Conservation (phyloP, 2,888 invertebrate species). For the Drosophila parthenogenetica region DNA sequence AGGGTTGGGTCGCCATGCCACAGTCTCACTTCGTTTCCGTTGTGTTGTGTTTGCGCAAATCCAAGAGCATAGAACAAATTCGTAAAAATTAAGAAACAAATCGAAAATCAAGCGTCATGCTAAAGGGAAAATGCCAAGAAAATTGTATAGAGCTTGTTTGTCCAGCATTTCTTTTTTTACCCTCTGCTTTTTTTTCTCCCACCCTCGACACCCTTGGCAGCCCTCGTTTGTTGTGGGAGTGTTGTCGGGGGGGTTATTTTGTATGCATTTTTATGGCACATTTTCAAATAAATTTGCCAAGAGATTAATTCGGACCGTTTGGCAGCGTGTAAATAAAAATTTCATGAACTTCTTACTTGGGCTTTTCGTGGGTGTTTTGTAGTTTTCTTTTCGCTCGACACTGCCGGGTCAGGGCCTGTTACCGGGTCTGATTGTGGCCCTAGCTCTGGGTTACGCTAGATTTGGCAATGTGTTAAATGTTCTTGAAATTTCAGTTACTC, state of each 20-base stretch:
- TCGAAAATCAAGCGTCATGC: slow-evolving; percentile 76
- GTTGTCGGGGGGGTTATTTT: slow-evolving; percentile 44
- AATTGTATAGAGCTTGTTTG: slow-evolving; percentile 75
- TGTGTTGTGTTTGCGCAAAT: slow-evolving; percentile 51
- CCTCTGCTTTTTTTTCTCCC: slow-evolving; percentile 2
- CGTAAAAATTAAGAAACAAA: slow-evolving; percentile 80
- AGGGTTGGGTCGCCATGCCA: slow-evolving; percentile 33
- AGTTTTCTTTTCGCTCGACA: slow-evolving; percentile 21
- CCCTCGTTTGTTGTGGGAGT: slow-evolving; percentile 41
- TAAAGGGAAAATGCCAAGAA: slow-evolving; percentile 38
- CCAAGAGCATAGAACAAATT: slow-evolving; percentile 75
- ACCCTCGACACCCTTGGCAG: neutral
- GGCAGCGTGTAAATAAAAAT: slow-evolving; percentile 80
- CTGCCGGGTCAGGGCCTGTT: neutral
- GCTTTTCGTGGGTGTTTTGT: slow-evolving; percentile 37
- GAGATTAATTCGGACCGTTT: slow-evolving; percentile 80
- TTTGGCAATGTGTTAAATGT: slow-evolving; percentile 80
- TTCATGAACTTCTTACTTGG: slow-evolving; percentile 74
- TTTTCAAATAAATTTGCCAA: slow-evolving; percentile 80
- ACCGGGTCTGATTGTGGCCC: slow-evolving; percentile 17
- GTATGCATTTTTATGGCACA: slow-evolving; percentile 81
- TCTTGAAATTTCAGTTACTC: slow-evolving; percentile 70
- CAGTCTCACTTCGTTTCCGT: neutral
- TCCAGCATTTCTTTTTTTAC: slow-evolving; percentile 34
- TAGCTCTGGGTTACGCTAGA: slow-evolving; percentile 69